Evolutionary conservation across 2,113 vertebrate genomes (phyloP).

Genomic region (Mus spicilegus): DNA sequence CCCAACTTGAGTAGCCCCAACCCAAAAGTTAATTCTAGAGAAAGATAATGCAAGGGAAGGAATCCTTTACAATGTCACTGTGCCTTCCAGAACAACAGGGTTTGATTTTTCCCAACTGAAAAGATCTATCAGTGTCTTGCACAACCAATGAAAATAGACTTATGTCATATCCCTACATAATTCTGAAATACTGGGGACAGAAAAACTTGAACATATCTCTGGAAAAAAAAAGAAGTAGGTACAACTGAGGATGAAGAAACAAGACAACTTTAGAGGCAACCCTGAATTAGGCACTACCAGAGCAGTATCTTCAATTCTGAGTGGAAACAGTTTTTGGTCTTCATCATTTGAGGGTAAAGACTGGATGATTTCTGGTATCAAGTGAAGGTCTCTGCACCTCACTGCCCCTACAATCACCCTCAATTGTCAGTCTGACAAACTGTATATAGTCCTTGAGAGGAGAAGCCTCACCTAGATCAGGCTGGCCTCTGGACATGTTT

Average conservation of each 20-base stretch:
- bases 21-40: constrained; percentile 37
- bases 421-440: not conserved
- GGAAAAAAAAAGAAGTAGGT: not conserved
- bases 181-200: not conserved
- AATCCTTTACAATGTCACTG: not conserved
- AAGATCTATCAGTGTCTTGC: not conserved
- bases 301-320: not conserved
- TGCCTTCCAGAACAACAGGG: not conserved
- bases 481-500: not conserved
- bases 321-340: not conserved
- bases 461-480: not conserved
- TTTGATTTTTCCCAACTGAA: constrained; percentile 35
- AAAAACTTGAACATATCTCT: not conserved
- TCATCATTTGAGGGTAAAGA: not conserved
- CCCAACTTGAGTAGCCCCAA: not conserved
- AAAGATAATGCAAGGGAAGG: constrained; percentile 11
- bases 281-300: not conserved
- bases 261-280: constrained; percentile 5
- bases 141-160: constrained; percentile 10
- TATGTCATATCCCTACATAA: not conserved
- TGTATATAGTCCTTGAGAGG: not conserved
- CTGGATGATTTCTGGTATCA: constrained; percentile 24
- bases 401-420: not conserved
- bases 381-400: not conserved
- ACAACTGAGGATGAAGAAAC: not conserved